Evolutionary conservation across 2,797 vertebrate genomes (phyloP), one percentile per base, ranked within the genome.

Genomic region (Cossypha polioptera): DNA sequence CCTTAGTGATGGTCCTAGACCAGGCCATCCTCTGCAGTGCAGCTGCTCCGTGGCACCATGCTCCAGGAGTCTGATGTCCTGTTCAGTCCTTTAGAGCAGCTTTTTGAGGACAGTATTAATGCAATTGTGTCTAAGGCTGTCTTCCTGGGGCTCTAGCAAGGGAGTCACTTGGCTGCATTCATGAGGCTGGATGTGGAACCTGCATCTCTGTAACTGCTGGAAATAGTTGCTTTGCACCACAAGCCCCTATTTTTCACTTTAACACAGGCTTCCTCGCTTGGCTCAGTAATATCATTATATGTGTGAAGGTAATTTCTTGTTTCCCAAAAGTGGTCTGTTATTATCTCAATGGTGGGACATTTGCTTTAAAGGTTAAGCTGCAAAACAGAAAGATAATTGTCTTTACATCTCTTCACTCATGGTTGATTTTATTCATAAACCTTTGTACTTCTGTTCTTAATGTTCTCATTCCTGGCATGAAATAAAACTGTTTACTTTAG

Each of bases 361-460:
- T 55, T 71, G 18, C 75, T 83, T 91, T 91, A 74, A 83, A 61
- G 59, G 47, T 71, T 83, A 53, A 74, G 13, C 58, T 86, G 45
- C 18, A 61, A 94, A 94, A 45, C 61, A 91, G 89, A 73, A 57
- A 24, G 65, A 68, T 88, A 90, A 88, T 65, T 83, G n/a, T 88
- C 50, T 80, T 87, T 59, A 26, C 4, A 33, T 63, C 16, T 88
- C 58, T 88, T 90, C 35, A 33, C 45, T 90, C 68, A 33, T 58
- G 65, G 68, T 26, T 92, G 74, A 36, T 80, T 96, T 96, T 80
- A 75, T 77, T 80, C 35, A 24, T 71, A 85, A 89, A 76, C 21
- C 15, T 77, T 80, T 51, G 65, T 68, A 88, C 35, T 85, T 87
- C 28, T 89, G 48, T 73, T 93, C 53, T 63, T 58, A 63, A 67